Evolutionary conservation across 1,140 invertebrate genomes (phyloP), one percentile per base, ranked within the genome.

Genomic region (Eubasilissa regina): DNA sequence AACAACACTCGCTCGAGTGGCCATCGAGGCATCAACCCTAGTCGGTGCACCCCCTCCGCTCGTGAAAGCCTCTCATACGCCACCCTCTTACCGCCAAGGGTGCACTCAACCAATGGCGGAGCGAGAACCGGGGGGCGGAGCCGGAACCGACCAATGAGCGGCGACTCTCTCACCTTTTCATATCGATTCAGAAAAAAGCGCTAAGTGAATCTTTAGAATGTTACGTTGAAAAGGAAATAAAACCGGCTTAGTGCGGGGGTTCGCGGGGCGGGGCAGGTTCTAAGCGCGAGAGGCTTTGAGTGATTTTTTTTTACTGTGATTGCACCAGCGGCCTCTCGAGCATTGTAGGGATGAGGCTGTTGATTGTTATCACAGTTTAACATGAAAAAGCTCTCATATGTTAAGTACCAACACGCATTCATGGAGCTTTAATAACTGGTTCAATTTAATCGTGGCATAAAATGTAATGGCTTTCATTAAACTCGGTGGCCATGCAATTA

Each of bases 1-100:
- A 89, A 88, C 87, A 87, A 87, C 87, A 43, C 55, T 60, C 25
- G 87, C 86, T 89, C 86, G 87, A 89, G 87, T 88, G 87, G 87
- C 82, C 84, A 87, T 88, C 64, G 64, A 68, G 64, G 64, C 64
- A 68, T 7, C 64, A 43, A 68, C 64, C 64, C 64, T 45, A 48
- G 9, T 19, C 86, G 86, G 10, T 35, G 13, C 17, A 48, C 48
- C 68, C 64, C 66, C 21, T 21, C 68, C 68, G 60, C 35, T 64
- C 60, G 60, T 64, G 60, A 68, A 72, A 15, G 45, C 15, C 68
- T 72, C 68, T 72, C 48, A 72, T 53, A 72, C 68, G 19, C 68
- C 68, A 72, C 48, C 68, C 68, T 72, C 68, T 72, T 19, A 75
- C 53, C 72, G 60, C 58, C 60, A 60, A 77, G 75, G 60, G 60